Evolutionary conservation across 2,888 invertebrate species (phyloP).

Genomic region (Synergus itoensis): DNA sequence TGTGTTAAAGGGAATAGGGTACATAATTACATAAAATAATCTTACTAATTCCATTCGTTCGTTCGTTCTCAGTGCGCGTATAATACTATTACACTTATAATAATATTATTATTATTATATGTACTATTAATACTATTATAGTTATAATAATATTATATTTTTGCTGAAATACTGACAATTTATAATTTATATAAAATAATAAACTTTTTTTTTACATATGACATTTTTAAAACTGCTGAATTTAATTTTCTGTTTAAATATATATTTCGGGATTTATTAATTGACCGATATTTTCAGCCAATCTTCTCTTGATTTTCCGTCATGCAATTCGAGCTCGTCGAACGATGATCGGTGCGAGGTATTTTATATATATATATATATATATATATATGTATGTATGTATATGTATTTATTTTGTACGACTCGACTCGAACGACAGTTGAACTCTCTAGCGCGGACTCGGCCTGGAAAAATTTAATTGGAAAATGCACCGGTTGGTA

Average conservation of each 20-base stretch:
- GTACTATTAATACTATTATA: too few relatives aligned
- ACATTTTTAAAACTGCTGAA: background rate
- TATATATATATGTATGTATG: too few relatives aligned
- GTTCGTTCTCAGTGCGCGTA: too few relatives aligned
- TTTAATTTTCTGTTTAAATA: background rate
- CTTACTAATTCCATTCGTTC: too few relatives aligned
- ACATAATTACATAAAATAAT: background rate
- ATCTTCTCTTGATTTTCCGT: background rate
- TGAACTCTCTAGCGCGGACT: conserved; percentile 1
- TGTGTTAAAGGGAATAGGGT: background rate
- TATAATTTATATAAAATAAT: background rate
- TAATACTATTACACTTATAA: too few relatives aligned
- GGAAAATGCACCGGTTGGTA: background rate
- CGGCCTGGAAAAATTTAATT: conserved; percentile 12
- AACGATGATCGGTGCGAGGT: background rate
- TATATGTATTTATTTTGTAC: background rate
- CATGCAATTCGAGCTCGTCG: background rate
- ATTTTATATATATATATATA: background rate
- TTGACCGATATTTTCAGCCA: conserved; percentile 10
- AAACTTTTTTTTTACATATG: background rate
- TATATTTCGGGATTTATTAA: conserved; percentile 1
- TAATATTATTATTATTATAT: too few relatives aligned
- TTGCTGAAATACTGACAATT: too few relatives aligned
- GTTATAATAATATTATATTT: too few relatives aligned
- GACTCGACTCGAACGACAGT: background rate